Conservation (phyloP, 1,140 invertebrate species). For the Parasteatoda tepidariorum region DNA sequence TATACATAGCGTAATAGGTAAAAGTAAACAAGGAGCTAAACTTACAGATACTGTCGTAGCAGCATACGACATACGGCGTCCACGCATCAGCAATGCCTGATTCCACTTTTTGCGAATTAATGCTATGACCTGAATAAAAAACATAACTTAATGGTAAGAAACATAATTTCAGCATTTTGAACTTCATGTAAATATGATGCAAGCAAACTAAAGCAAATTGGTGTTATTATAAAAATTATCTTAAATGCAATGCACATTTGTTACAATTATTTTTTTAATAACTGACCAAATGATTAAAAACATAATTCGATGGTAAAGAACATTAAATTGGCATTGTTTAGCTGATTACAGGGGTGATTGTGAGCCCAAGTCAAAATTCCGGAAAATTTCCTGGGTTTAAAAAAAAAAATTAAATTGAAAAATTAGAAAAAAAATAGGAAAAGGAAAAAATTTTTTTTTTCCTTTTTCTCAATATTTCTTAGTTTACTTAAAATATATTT, state of each 20-base stretch:
- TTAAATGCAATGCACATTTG: background rate
- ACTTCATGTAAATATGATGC: background rate
- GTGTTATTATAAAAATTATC: slow-evolving; percentile 30
- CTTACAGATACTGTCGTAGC: slow-evolving; percentile 62
- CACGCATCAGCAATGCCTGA: slow-evolving; percentile 63
- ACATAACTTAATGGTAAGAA: background rate
- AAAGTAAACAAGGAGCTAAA: slow-evolving; percentile 14
- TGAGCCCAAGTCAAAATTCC: no score
- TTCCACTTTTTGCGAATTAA: slow-evolving; percentile 64
- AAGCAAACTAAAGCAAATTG: background rate
- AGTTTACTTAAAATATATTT: no score
- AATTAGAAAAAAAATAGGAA: no score
- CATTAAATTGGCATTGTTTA: no score
- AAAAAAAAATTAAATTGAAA: no score
- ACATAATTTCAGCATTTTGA: background rate
- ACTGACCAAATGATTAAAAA: background rate
- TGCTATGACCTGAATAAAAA: slow-evolving; percentile 62
- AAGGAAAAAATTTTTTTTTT: no score
- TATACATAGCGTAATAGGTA: no score
- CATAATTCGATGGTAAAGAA: background rate
- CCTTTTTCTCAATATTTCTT: no score
- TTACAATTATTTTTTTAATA: no score
- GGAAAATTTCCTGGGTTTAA: no score
- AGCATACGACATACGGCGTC: slow-evolving; percentile 59
- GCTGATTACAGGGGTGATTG: no score